Evolutionary conservation across 2,888 invertebrate genomes (phyloP).

Genomic region (Acanthacorydalis orientalis): DNA sequence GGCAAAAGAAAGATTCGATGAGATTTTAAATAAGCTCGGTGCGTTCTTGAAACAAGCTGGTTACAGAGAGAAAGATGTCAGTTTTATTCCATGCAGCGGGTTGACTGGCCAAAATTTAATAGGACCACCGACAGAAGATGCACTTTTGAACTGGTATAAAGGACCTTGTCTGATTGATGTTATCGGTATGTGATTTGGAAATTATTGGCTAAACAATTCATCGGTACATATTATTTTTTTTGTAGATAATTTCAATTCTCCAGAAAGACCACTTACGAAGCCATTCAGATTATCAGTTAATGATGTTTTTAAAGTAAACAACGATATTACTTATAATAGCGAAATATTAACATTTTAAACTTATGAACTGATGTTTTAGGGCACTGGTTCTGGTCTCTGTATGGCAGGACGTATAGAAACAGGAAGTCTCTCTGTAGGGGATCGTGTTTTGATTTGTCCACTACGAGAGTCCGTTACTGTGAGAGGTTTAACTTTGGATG

Average conservation of each 20-base stretch:
- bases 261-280: conserved; percentile 71
- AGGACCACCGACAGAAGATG: conserved; percentile 43
- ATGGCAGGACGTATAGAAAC: conserved; percentile 85
- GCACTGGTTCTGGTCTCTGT: conserved; percentile 77
- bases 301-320: conserved; percentile 85
- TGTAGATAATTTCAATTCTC: conserved; percentile 65
- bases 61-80: conserved; percentile 71
- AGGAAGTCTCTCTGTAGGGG: conserved; percentile 71
- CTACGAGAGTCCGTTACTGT: conserved; percentile 67
- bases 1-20: conserved; percentile 79
- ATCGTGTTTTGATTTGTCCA: conserved; percentile 76
- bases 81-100: conserved; percentile 90
- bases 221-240: conserved; percentile 9
- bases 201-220: not conserved
- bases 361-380: conserved; percentile 21
- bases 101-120: conserved; percentile 88
- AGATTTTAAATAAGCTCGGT: conserved; percentile 69
- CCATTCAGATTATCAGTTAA: conserved; percentile 84
- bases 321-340: too few species aligned
- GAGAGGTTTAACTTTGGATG: conserved; percentile 60
- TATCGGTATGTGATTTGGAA: conserved; percentile 40
- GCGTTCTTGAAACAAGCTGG: conserved; percentile 80
- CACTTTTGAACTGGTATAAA: conserved; percentile 55
- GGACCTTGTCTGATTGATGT: conserved; percentile 75
- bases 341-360: too few species aligned